Evolutionary conservation across 1,140 invertebrate species (phyloP), one percentile per base, ranked within the genome.

Genomic region (Ridgeia piscesae): DNA sequence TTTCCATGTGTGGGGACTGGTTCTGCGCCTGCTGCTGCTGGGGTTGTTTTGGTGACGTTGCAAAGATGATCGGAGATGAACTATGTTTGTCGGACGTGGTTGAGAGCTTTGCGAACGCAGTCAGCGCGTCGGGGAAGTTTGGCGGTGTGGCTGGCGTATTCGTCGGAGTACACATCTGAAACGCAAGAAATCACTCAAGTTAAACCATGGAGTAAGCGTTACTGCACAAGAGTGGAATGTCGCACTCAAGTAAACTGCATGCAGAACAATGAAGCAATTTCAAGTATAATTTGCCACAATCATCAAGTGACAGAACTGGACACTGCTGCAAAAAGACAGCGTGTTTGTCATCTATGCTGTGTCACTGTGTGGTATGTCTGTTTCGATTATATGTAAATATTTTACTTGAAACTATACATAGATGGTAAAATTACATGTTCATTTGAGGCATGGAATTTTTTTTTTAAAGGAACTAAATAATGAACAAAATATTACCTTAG

Each of bases 101-200:
- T 17, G 97, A 97, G 96, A 98, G 97, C 95, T 98, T 97, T 21
- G 97, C 98, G 95, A 98, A 98, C 58, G 98, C 98, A 89, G 98
- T 96, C 89, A 98, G 95, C 27, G 98, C 97, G 94, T 98, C 98
- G 0, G 98, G 98, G 94, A 98, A 98, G 95, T 98, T 98, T 33
- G 98, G 98, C 50, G 98, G 98, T 77, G 98, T 98, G 33, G 98
- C 98, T 89, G 98, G 98, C 77, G 98, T 98, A 95, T 98, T 98
- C 94, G 98, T 98, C 6, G 98, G 98, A 89, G 98, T 98, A 93
- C 96, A 96, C 93, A 96, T 95, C 96, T 97, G 95, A 92, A 96
- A 94, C 89, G 34, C 33, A 90, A 90, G 35, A 89, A 34, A 89
- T 89, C 89, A 34, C 89, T 77, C 58, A 21, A 21, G 58, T 77